Percentiles rank a stretch among this genome's conserved stretches.
phyloP scores from a whole-genome alignment of 1,140 invertebrate species.

The Heliconius hewitsoni region DNA sequence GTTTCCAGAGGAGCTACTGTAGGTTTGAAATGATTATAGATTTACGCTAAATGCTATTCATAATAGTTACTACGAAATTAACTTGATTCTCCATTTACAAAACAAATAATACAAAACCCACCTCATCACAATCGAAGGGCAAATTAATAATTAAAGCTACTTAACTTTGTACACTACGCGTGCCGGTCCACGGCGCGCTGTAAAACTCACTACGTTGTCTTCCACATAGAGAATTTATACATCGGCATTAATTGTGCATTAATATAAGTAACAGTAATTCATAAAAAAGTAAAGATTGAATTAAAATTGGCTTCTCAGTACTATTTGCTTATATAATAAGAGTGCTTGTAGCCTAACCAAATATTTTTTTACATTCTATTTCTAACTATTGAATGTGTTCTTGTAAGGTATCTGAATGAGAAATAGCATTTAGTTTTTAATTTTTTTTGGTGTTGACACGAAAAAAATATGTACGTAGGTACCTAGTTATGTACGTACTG shows the following conservation, averaged over 20 bases:
- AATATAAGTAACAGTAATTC: background rate
- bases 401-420: too few species aligned
- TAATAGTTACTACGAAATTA: too few species aligned
- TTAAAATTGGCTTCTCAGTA: background rate
- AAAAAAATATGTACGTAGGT: too few species aligned
- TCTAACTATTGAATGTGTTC: too few species aligned
- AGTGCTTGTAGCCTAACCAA: background rate
- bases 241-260: conserved; percentile 43
- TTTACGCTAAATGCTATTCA: too few species aligned
- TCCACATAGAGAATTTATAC: conserved; percentile 68
- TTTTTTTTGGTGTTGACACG: background rate
- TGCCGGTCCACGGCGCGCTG: conserved; percentile 37
- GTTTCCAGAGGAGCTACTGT: too few species aligned
- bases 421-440: too few species aligned
- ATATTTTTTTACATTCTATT: background rate
- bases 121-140: conserved; percentile 43
- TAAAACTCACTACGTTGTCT: conserved; percentile 76
- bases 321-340: background rate
- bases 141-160: conserved; percentile 30
- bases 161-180: conserved; percentile 54
- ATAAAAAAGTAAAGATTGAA: background rate
- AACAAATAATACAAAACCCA: conserved; percentile 10
- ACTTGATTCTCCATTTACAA: too few species aligned
- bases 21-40: too few species aligned
- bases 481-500: too few species aligned